Percentiles rank a stretch among this genome's conserved stretches.
These are phyloP conservation scores for Nestor notabilis DNA, from an alignment of 2,113 vertebrate genomes.

Conservation along the genomic window DNA sequence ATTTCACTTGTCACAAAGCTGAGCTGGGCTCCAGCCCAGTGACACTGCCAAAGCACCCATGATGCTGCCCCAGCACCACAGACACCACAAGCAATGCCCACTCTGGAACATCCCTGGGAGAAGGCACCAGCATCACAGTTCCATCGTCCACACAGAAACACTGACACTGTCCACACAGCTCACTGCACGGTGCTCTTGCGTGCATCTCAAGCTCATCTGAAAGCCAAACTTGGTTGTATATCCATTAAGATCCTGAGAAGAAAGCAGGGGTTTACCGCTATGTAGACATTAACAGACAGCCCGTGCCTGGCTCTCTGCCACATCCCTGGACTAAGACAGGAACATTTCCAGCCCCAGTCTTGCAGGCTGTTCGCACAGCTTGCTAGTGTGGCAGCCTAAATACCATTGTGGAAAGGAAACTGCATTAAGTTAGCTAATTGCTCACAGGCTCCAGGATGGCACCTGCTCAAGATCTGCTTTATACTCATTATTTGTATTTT, in stretches of 20 bases:
- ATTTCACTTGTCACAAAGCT: background rate
- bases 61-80: fast-evolving
- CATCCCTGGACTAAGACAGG: background rate
- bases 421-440: background rate
- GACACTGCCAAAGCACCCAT: background rate
- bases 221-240: background rate
- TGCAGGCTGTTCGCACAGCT: background rate
- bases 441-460: background rate
- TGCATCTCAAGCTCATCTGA: background rate
- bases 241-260: background rate
- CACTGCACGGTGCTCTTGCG: background rate
- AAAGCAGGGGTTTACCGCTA: background rate
- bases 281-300: fast-evolving
- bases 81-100: background rate
- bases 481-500: background rate
- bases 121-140: fast-evolving
- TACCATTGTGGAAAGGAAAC: background rate
- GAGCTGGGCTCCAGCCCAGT: background rate
- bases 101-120: background rate
- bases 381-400: background rate
- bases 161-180: fast-evolving
- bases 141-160: background rate
- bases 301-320: background rate
- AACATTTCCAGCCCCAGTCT: background rate
- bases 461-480: background rate